Conservation (phyloP, 2,113 vertebrate species). For the Tichodroma muraria region DNA sequence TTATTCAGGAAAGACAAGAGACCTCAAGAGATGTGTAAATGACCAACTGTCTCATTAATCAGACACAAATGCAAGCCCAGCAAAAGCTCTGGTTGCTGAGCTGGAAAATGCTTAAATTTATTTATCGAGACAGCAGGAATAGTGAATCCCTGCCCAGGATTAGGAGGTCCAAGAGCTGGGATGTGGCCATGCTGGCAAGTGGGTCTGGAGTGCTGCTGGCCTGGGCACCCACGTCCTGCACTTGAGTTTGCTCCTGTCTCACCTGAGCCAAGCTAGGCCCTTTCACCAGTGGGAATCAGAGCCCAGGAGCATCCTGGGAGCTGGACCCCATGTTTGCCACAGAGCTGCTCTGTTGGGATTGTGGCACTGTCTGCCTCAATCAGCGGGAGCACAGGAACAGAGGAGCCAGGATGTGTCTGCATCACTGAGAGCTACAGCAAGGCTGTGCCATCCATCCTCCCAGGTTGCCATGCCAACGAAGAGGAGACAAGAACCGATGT, state of each 20-base stretch:
- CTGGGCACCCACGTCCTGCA: not conserved
- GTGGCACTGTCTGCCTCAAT: not conserved
- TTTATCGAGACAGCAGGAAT: not conserved
- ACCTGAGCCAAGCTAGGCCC: not conserved
- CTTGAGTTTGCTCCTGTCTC: not conserved
- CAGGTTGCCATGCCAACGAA: constrained; percentile 46
- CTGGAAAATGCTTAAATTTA: constrained; percentile 32
- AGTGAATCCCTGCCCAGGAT: not conserved
- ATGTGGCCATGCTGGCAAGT: not conserved
- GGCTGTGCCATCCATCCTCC: constrained; percentile 45
- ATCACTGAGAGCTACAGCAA: not conserved
- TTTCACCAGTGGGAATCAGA: rapidly evolving
- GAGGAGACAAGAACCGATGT: constrained; percentile 36
- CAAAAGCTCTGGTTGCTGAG: constrained; percentile 40
- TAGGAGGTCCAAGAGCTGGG: not conserved
- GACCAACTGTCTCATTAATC: constrained; percentile 54
- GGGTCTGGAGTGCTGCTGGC: not conserved
- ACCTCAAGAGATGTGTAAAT: constrained; percentile 55
- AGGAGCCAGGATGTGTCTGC: not conserved
- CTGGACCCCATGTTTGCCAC: rapidly evolving
- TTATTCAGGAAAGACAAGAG: constrained; percentile 41
- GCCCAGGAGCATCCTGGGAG: not conserved
- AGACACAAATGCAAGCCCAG: constrained; percentile 24
- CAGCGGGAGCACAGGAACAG: not conserved
- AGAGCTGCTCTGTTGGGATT: not conserved